Evolutionary conservation across 2,113 vertebrate genomes (phyloP), one percentile per base, ranked within the genome.

Genomic region (Melanostigma gelatinosum): DNA sequence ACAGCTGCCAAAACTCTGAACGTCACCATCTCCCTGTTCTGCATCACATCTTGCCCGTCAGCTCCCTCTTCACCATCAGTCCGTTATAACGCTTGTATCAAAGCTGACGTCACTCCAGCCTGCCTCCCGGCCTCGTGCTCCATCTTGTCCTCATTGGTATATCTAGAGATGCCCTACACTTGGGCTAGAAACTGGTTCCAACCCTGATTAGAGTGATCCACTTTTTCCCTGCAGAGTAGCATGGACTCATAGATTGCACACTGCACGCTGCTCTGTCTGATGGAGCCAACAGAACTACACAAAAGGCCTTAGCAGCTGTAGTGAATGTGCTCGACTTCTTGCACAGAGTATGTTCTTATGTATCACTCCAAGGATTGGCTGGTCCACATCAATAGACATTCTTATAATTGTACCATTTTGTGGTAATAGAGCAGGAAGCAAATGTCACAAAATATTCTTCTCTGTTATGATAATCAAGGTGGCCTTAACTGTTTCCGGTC

Each of bases 221-320:
- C 7, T 12, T 10, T 38, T 63, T 50, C 6, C 10, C 46, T n/a
- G 46, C 8, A 54, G 48, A 29, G n/a, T 32, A 76, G 38, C 9
- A 38, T 48, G 40, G 34, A 54, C 6, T 60, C 10, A 16, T 24
- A n/a, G 27, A 24, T 65, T 65, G 62, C 27, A 68, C 4, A 8
- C 67, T 42, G 10, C 27, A 68, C 4, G 12, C 67, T 42, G 10
- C 55, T 67, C 48, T 84, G 58, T 74, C 44, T 50, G 42, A 54
- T 65, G 74, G 57, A 70, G 52, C 52, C 11, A 77, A 71, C 36
- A 62, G 36, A 54, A 54, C 46, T 38, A 52, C 32, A 24, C 42
- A 65, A 29, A 71, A 75, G 61, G 70, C 1, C 54, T 27, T 13
- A 32, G 70, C n/a, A 66, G 61, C 78, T 60, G 18, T 52, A 13